Evolutionary conservation across 1,140 invertebrate genomes (phyloP), one percentile per base, ranked within the genome.

Genomic region (Zaprionus africanus): DNA sequence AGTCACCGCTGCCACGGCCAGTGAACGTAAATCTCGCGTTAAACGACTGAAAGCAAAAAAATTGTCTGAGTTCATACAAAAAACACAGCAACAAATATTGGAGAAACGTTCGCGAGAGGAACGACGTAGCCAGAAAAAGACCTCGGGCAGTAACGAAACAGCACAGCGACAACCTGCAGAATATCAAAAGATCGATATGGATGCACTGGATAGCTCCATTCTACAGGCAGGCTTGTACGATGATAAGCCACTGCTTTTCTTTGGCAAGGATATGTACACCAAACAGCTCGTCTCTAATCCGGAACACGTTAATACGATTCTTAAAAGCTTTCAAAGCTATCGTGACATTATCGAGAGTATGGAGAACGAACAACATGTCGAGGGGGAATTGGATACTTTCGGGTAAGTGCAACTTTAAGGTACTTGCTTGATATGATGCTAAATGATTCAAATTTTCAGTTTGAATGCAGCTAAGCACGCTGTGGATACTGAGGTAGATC

Each of bases 11-110:
- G 17, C 41, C 7, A 93, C 92, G 5, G 94, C 94, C 80, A 95
- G 88, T 58, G 95, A 96, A 88, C 94, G 93, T 41, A 95, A 95
- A 87, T 94, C 96, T 17, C 93, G 94, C 9, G 94, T 96, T 4
- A 94, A 94, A 72, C 96, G 95, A 75, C 90, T 96, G 13, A 94
- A 94, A 85, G 94, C 95, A 1, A 92, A 93, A 63, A 94, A 96
- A 87, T 82, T 96, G 19, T 94, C 95, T 24, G 93, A 95, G 61
- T 92, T 96, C 19, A 94, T 95, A 15, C 90, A 94, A 46, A 94
- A 94, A 93, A 81, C 93, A 94, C 61, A 94, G 93, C 46, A 93
- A 71, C 75, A 93, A 86, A 82, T 94, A 36, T 64, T 92, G 17
- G 86, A 92, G 12, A 85, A 84, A 28, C 81, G 86, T 75, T 79